These are phyloP conservation scores for Lasioglossum marginatum DNA, from an alignment of 2,888 invertebrate species.

Conservation along the genomic window DNA sequence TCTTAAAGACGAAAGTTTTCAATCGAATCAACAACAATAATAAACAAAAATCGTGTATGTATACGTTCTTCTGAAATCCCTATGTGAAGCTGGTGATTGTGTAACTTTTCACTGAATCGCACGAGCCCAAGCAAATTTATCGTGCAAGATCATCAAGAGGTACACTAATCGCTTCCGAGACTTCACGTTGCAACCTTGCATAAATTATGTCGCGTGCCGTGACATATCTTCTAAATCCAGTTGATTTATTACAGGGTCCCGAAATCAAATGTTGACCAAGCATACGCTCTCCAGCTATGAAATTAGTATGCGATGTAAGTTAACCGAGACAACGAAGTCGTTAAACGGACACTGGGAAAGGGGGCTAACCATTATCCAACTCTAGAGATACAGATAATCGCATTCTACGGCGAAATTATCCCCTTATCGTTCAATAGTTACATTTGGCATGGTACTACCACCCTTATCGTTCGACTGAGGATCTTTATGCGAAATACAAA, in stretches of 20 bases:
- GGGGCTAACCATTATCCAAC: neutral
- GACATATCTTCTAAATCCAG: constrained; percentile 3
- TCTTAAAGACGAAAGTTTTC: too few species aligned
- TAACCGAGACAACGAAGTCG: constrained; percentile 1
- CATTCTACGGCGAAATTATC: neutral
- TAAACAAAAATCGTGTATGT: too few species aligned
- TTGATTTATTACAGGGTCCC: neutral
- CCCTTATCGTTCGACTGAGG: too few species aligned
- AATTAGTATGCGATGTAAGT: constrained; percentile 4
- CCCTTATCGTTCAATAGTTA: neutral
- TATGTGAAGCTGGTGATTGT: neutral
- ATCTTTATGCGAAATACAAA: too few species aligned
- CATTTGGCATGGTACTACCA: neutral
- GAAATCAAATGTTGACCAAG: neutral
- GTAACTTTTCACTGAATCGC: neutral
- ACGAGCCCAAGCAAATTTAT: neutral
- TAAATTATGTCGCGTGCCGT: neutral
- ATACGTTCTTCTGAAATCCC: too few species aligned
- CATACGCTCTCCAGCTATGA: neutral
- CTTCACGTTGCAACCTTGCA: constrained; percentile 6
- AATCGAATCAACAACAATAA: too few species aligned
- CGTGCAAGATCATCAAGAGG: neutral
- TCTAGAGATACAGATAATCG: neutral
- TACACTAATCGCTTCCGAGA: neutral
- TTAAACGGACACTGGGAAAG: neutral